Conservation (phyloP, 2,797 vertebrate genomes). For the Streptopelia turtur region DNA sequence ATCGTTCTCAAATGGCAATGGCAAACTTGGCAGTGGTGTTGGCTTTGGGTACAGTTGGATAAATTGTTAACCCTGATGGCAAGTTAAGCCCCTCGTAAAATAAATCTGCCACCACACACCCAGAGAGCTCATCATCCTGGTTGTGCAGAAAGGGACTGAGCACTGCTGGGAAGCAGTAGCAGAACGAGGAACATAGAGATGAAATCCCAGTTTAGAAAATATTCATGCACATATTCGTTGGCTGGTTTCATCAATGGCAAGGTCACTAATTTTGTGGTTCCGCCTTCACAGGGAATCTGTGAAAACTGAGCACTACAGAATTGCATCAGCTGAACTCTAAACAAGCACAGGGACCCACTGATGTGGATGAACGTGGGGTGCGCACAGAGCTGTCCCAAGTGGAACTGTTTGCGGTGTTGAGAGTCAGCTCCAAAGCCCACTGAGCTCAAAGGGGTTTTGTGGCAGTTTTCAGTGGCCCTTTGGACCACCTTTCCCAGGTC, state of each 20-base stretch:
- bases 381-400: fast-evolving
- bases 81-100: not conserved
- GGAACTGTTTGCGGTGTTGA: fast-evolving
- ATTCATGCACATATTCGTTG: fast-evolving
- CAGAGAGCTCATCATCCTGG: not conserved
- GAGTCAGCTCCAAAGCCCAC: not conserved
- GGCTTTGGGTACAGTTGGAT: not conserved
- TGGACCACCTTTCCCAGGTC: not conserved
- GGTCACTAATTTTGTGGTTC: not conserved
- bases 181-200: not conserved
- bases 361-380: fast-evolving
- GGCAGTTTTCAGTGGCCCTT: not conserved
- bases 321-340: fast-evolving
- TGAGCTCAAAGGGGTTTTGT: not conserved
- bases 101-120: not conserved
- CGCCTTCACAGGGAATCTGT: not conserved
- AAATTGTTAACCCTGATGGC: not conserved
- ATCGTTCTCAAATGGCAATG: not conserved
- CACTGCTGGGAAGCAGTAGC: not conserved
- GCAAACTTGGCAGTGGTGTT: not conserved
- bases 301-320: not conserved
- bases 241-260: not conserved
- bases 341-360: not conserved
- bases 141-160: fast-evolving
- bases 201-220: not conserved